Conservation (phyloP, 2,113 vertebrate genomes). For the Lathamus discolor region DNA sequence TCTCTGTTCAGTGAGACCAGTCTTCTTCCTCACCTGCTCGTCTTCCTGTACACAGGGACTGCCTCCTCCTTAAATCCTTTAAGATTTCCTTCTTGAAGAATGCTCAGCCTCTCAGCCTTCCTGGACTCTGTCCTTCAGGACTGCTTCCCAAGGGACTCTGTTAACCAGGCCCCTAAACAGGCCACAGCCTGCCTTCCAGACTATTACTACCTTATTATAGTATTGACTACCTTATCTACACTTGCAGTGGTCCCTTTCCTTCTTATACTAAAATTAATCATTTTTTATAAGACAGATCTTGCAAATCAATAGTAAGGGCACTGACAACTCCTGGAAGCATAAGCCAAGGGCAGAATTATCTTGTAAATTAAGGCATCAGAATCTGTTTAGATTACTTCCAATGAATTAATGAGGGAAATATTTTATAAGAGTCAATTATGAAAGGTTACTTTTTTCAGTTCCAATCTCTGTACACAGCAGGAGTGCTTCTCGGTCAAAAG, state of each 20-base stretch:
- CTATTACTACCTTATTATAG: background rate
- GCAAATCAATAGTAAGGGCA: background rate
- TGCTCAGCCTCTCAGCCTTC: background rate
- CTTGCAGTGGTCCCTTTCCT: accelerated
- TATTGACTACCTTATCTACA: background rate
- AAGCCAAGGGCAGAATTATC: background rate
- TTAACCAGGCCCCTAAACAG: background rate
- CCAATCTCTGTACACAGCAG: background rate
- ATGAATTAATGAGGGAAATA: background rate
- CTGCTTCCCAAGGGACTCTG: background rate
- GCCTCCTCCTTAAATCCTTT: background rate
- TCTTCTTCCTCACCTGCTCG: background rate
- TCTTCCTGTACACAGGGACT: background rate
- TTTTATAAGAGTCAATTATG: background rate
- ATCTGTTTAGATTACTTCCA: background rate
- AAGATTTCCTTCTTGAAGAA: background rate
- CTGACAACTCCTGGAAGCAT: background rate
- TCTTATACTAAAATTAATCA: background rate
- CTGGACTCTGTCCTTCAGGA: background rate
- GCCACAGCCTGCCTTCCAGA: background rate
- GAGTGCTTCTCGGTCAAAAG: background rate
- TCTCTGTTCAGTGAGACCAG: background rate
- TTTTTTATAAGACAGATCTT: background rate
- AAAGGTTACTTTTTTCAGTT: background rate
- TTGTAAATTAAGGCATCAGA: background rate